Conservation (phyloP, 2,797 vertebrate species). For the Lacerta viridis region DNA sequence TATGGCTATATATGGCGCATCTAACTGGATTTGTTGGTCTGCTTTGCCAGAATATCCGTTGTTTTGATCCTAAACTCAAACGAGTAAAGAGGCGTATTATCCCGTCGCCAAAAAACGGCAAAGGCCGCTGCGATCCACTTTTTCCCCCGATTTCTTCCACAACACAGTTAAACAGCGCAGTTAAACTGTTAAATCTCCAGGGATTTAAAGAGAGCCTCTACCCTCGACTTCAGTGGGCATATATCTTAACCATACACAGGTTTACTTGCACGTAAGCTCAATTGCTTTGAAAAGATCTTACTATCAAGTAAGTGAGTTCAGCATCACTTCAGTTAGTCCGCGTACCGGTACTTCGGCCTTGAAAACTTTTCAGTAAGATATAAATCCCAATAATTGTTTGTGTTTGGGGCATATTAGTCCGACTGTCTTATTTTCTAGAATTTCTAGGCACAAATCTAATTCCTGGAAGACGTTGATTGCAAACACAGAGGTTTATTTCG, state of each 20-base stretch:
- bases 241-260: no score
- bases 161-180: neutral
- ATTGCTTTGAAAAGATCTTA: neutral
- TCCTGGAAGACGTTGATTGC: neutral
- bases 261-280: neutral
- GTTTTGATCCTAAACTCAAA: neutral
- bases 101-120: neutral
- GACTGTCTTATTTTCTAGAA: neutral
- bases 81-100: neutral
- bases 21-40: slow-evolving; percentile 1
- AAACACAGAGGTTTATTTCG: neutral
- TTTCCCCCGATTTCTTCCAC: neutral
- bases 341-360: neutral
- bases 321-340: neutral
- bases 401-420: neutral
- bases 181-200: neutral
- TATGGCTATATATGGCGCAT: neutral
- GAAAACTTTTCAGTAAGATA: neutral
- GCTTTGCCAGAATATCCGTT: slow-evolving; percentile 46
- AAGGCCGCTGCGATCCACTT: no score
- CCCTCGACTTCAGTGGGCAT: neutral
- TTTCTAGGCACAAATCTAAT: neutral
- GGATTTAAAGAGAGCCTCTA: neutral
- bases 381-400: neutral
- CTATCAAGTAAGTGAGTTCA: neutral